Evolutionary conservation across 2,113 vertebrate species (phyloP), one percentile per base, ranked within the genome.

Genomic region (Petromus typicus): DNA sequence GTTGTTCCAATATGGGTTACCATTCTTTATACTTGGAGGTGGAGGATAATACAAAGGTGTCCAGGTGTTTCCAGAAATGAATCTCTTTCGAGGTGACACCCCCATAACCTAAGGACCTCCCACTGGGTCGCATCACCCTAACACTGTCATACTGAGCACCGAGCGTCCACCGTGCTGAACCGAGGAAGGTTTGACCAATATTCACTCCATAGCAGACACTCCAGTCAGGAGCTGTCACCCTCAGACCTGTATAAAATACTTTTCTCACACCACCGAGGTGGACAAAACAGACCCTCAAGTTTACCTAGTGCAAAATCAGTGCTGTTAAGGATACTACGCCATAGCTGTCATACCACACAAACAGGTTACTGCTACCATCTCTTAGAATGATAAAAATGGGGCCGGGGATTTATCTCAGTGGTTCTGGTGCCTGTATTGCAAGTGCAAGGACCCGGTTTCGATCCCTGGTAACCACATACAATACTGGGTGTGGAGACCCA

Each of bases 31-130:
- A 16, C 30, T 14, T 18, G 3, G 20, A 5, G 34, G 27, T 4
- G 0, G 13, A 79, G 20, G 84, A 0, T 0, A 13, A n/a, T 2
- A 3, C 14, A 51, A 7, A 30, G 25, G 22, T 1, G 3, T 37
- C 37, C 4, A 4, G 1, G 17, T 63, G 0, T 66, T 8, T 40
- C 1, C 30, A 43, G 25, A 5, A 27, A 43, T 27, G 40, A 40
- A 13, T 22, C 40, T 22, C 23, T 25, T 16, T 37, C 4, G 23
- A 9, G 23, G 69, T 12, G 11, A 40, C 17, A 5, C 6, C 54
- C 6, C 54, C 2, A 5, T 9, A 23, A 59, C 56, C 23, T 59
- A 56, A n/a, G 2, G n/a, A 40, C 79, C 14, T 61, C n/a, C 9
- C 3, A 81, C 54, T 45, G 16, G 22, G 78, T 12, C 54, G 34